A percentile compares a stretch with the other conserved stretches of the same genome.
These are phyloP conservation scores for Sapayoa aenigma DNA, from an alignment of 2,113 vertebrate species.

Conservation along the genomic window DNA sequence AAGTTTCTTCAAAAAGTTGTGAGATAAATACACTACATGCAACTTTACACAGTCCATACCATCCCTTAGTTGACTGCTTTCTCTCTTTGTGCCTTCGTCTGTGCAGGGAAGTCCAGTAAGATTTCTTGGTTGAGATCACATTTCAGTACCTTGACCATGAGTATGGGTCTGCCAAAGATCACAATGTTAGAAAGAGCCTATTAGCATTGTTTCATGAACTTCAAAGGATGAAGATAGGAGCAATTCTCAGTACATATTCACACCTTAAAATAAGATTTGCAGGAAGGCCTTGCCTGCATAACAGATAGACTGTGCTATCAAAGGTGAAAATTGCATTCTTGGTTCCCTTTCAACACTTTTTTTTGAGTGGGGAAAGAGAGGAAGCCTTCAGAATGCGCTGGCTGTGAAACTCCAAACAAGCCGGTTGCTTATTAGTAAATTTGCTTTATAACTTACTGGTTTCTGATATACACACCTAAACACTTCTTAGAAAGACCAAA, in stretches of 20 bases:
- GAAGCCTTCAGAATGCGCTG: not conserved
- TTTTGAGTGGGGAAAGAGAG: not conserved
- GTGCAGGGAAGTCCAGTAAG: not conserved
- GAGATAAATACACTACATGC: not conserved
- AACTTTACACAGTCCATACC: not conserved
- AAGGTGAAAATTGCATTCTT: not conserved
- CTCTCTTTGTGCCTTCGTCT: not conserved
- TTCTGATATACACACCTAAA: not conserved
- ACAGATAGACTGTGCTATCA: not conserved
- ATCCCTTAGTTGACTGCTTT: not conserved
- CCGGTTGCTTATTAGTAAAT: not conserved
- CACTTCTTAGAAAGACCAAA: not conserved
- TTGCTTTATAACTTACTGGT: not conserved
- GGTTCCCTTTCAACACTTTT: not conserved
- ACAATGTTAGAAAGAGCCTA: not conserved
- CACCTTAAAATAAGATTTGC: not conserved
- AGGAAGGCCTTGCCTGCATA: not conserved
- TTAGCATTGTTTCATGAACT: not conserved
- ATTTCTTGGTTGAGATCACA: accelerated
- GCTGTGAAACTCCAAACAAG: not conserved
- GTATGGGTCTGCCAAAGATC: not conserved
- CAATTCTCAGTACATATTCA: not conserved
- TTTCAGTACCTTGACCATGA: not conserved
- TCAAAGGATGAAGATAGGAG: not conserved
- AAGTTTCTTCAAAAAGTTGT: not conserved